These are phyloP conservation scores for Tolypeutes matacus DNA, from an alignment of 2,797 vertebrate species.

Conservation along the genomic window DNA sequence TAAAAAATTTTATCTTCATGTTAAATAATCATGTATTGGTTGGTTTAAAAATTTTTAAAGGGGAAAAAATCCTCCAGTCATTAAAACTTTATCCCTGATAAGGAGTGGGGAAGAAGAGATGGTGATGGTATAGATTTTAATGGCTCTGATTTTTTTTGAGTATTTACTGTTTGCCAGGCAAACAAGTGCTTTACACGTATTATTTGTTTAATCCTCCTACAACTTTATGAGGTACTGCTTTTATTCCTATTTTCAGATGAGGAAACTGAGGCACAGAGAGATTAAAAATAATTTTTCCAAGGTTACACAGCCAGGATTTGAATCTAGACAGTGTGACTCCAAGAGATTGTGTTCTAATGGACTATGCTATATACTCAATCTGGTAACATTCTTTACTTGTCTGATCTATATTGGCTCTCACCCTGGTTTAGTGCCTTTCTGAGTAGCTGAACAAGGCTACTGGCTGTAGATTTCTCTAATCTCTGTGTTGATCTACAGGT, in stretches of 20 bases:
- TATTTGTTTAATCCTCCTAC: background rate
- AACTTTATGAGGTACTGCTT: background rate
- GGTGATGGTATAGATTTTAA: background rate
- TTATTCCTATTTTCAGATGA: constrained; percentile 31
- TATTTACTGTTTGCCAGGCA: background rate
- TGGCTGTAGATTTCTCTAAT: constrained; percentile 40
- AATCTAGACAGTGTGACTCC: background rate
- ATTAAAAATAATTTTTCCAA: background rate
- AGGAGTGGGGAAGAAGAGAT: background rate
- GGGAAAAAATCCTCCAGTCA: background rate
- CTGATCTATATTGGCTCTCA: background rate
- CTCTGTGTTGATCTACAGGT: constrained; percentile 83
- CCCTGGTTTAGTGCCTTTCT: background rate
- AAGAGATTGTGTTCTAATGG: background rate
- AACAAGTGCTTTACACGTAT: background rate
- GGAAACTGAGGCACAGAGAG: constrained; percentile 23
- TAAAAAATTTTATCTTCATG: constrained; percentile 14
- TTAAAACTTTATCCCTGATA: background rate
- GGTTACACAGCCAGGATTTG: background rate
- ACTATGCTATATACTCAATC: background rate
- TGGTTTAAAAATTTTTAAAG: constrained; percentile 50
- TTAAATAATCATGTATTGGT: constrained; percentile 1
- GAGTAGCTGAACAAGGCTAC: background rate
- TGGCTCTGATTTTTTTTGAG: background rate
- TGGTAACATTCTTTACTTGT: constrained; percentile 25